These are phyloP conservation scores for Ochropacha duplaris DNA, from an alignment of 2,888 invertebrate genomes.

Conservation along the genomic window DNA sequence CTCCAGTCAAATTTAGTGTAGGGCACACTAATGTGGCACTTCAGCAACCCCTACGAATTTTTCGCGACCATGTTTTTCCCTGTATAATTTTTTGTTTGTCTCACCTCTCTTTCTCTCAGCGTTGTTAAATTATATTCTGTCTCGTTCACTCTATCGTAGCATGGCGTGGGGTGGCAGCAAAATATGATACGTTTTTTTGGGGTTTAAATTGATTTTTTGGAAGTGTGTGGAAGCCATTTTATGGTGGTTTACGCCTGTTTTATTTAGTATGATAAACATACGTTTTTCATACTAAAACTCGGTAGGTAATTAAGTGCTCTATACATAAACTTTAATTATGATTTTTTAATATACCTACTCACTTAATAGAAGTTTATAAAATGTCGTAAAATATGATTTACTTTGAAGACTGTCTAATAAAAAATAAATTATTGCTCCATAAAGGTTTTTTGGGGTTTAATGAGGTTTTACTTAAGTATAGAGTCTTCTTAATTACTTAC, in stretches of 20 bases:
- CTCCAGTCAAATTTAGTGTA: conserved; percentile 66
- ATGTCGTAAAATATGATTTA: background rate
- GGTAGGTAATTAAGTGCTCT: too few relatives aligned
- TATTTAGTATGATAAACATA: too few relatives aligned
- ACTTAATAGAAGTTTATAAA: background rate
- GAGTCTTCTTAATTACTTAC: background rate
- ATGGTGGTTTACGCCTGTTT: conserved; percentile 36
- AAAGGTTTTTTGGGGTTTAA: background rate
- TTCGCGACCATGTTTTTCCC: conserved; percentile 80
- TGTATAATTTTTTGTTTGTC: conserved; percentile 73
- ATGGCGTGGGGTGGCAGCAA: conserved; percentile 71
- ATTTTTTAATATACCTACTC: too few relatives aligned
- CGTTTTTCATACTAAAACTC: too few relatives aligned
- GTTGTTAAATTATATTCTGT: conserved; percentile 23
- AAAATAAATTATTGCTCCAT: background rate
- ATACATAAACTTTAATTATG: too few relatives aligned
- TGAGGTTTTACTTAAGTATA: background rate
- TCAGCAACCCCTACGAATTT: conserved; percentile 71
- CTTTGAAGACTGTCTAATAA: background rate
- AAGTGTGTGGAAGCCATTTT: conserved; percentile 76
- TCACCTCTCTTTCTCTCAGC: conserved; percentile 37
- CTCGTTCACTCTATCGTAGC: conserved; percentile 57
- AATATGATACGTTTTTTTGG: conserved; percentile 81
- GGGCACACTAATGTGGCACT: conserved; percentile 77
- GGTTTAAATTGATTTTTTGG: conserved; percentile 79